Base-by-base conservation (phyloP, 2,797 vertebrate genomes). In the Fringilla coelebs region DNA sequence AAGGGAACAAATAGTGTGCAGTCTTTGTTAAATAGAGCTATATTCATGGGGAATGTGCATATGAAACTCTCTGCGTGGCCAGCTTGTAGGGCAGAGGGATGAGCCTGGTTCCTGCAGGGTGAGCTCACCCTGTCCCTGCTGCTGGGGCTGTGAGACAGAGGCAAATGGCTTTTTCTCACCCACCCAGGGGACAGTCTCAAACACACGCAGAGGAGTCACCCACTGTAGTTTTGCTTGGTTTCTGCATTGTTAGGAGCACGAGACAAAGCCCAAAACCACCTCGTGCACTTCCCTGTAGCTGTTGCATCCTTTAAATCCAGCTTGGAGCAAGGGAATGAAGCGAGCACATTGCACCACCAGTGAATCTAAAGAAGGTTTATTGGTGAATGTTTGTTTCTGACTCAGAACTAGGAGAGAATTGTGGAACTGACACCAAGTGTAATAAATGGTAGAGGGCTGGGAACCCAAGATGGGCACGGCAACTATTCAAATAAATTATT, bases 71-170 rank as follows among this genome's bases (percentile, higher is more conserved):
- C 34, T 48, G 28, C 5, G 1, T 3, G 43, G 49, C 11, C 58
- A 58, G 34, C 4, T n/a, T 5, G 20, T 1, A 1, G 31, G 52
- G 17, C 66, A 34, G 34, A 43, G n/a, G 40, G 28, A 15, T 1
- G 4, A 60, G 22, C 32, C 10, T 21, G 4, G 19, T 1, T 55
- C 72, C 43, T 21, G 3, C 17, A 5, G 71, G 22, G 17, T 10
- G 60, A 84, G 24, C 20, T 72, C 2, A 0, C 22, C 34, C n/a
- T 54, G n/a, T 3, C 29, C 13, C 0, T 1, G 57, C 55, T 70
- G 36, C 76, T 38, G 57, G 36, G 40, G 24, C 70, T 75, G 18
- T 1, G 3, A 77, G 18, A n/a, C 32, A 20, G 40, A 72, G 26
- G 34, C 7, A 83, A 73, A 54, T 9, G 26, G 2, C 15, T 5